Evolutionary conservation across 2,888 invertebrate genomes (phyloP).

Genomic region (Molanna angustata): DNA sequence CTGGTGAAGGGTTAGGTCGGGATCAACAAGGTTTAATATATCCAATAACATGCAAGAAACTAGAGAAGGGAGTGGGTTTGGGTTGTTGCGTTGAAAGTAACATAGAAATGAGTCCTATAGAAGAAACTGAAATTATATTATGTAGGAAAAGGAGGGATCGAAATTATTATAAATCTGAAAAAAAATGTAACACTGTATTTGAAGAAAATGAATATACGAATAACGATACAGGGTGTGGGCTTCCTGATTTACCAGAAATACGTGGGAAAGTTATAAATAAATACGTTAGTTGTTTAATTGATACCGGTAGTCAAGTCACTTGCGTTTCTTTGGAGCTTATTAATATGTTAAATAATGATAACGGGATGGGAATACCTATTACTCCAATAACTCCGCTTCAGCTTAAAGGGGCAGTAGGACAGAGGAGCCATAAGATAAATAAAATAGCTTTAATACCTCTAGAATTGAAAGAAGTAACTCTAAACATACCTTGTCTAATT

Average conservation of each 20-base stretch:
- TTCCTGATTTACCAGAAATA: slow-evolving; percentile 1
- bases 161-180: background rate
- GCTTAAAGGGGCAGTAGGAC: slow-evolving; percentile 2
- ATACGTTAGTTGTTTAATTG: background rate
- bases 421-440: background rate
- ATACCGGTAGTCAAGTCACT: slow-evolving; percentile 7
- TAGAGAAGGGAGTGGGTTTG: background rate
- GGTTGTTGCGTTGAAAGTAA: background rate
- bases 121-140: background rate
- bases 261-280: background rate
- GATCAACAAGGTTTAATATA: background rate
- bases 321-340: slow-evolving; percentile 2
- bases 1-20: background rate
- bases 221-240: background rate
- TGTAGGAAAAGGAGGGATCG: background rate
- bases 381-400: background rate
- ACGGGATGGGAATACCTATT: background rate
- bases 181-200: background rate
- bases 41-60: background rate
- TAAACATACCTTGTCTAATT: slow-evolving; percentile 1
- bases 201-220: background rate
- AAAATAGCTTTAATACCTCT: slow-evolving; percentile 1
- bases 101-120: background rate
- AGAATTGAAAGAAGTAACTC: background rate
- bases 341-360: background rate